Conservation (phyloP, 2,113 vertebrate genomes). For the Centrocercus urophasianus region DNA sequence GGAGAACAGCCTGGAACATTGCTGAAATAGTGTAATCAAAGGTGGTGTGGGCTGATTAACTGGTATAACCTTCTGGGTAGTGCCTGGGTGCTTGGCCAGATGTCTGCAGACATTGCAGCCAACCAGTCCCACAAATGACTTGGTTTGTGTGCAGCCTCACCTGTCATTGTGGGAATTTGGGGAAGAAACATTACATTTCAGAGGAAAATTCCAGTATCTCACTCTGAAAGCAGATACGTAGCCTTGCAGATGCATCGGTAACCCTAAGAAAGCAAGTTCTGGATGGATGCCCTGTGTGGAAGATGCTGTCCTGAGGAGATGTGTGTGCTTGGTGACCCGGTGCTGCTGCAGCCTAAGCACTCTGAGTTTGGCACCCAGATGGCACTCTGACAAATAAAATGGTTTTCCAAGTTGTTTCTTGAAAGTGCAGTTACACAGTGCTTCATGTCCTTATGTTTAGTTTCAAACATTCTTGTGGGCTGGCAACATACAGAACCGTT, state of each 20-base stretch:
- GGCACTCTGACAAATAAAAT: rapidly evolving
- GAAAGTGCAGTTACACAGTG: neutral
- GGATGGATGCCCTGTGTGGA: neutral
- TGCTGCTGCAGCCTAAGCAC: neutral
- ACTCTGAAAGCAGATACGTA: neutral
- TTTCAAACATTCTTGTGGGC: neutral
- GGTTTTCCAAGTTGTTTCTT: neutral
- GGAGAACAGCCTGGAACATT: neutral
- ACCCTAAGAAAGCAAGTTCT: neutral
- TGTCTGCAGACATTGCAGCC: neutral
- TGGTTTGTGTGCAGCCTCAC: neutral
- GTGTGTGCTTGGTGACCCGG: neutral
- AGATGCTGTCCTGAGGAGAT: neutral
- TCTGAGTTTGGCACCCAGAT: neutral
- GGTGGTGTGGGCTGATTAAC: neutral
- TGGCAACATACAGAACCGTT: neutral
- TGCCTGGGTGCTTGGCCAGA: neutral
- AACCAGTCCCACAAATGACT: neutral
- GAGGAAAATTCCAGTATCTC: neutral
- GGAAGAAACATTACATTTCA: neutral
- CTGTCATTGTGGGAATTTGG: neutral
- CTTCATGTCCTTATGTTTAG: neutral
- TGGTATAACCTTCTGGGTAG: neutral
- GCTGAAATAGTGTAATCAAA: neutral
- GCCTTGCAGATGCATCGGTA: neutral